Base-by-base conservation (phyloP, 2,888 invertebrate genomes). In the Drosophila mercatorum region DNA sequence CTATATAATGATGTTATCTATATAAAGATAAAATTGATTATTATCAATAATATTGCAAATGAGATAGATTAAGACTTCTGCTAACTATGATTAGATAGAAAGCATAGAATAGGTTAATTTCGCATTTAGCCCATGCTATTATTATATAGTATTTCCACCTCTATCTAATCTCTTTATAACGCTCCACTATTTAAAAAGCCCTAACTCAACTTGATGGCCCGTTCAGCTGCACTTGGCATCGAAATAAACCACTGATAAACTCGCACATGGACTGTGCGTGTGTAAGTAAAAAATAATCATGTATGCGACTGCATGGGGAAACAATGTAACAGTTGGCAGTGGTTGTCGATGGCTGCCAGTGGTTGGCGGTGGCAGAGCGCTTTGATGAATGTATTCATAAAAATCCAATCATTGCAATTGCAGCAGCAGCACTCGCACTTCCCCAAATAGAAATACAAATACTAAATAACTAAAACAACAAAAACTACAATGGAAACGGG, bases 341-440 rank as follows among this genome's bases (percentile, higher is more conserved):
- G 68, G 68, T 55, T 53, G 52, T 38, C 52, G 36, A 34, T 52
- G 52, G 38, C 26, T 53, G 53, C 12, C 53, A 22, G 40, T 41
- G 53, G 43, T 38, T 56, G 55, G 12, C 41, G 59, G 52, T 52
- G 68, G 66, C 44, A 59, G 56, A 43, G 67, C 61, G 69, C 66
- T 88, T 86, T 90, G 90, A 90, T 87, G 87, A 87, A 90, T 87
- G 87, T 90, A 86, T 87, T 87, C 87, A 87, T 90, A 90, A 87
- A 87, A 87, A 87, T 87, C 89, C 87, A 87, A 87, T 87, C 87
- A 90, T 81, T 90, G 90, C 90, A 90, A 86, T 89, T 89, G 86
- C 88, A 81, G 11, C 49, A 49, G 67, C 40, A 41, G 38, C 31
- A 22, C 56, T 31, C 70, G 68, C 67, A 73, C 73, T 66, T 64